Base-by-base conservation (phyloP, 2,888 invertebrate species). In the Ectobius pallidus region DNA sequence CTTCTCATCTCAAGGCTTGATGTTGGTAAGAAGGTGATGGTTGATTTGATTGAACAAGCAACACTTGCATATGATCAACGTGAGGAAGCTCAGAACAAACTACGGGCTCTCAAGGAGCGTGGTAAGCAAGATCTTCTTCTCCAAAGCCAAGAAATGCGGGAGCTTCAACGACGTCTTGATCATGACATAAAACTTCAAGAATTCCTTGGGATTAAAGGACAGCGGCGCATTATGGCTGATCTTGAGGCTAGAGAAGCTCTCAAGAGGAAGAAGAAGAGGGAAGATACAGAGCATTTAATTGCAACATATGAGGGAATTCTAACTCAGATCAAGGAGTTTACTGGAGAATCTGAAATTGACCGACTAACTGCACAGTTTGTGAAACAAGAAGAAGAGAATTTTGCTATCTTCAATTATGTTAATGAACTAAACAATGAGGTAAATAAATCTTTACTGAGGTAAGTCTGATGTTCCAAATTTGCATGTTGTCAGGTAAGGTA, bases 321-420 rank as follows among this genome's bases (percentile, higher is more conserved):
- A 69, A 88, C 90, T 67, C 87, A 91, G 79, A 91, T 96, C 75
- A 89, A 90, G 83, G 89, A 81, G 27, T 76, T 75, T 63, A 75
- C 72, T 62, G 75, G 75, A 7, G 83, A 84, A 69, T 80, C 81
- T n/a, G 82, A 84, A 72, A 79, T 84, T 14, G 82, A 83, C 39
- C 78, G 77, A 42, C 81, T 95, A 58, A 89, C 91, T 9, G 87
- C 87, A 2, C 89, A 92, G 80, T 96, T 94, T 82, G 87, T 91
- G n/a, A 89, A 92, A 39, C 90, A 93, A 74, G 96, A 96, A 80
- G 94, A 94, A 78, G 93, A 94, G 81, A 97, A 96, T 84, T 96
- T 96, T 81, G 94, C 96, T 0, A 86, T 95, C 0, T 97, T 96
- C 81, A 94, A 92, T 83, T 96, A 94, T 80, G 93, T 96, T 46